phyloP scores from a whole-genome alignment of 64 coral and sea anemone genomes.

The Montipora capricornis region DNA sequence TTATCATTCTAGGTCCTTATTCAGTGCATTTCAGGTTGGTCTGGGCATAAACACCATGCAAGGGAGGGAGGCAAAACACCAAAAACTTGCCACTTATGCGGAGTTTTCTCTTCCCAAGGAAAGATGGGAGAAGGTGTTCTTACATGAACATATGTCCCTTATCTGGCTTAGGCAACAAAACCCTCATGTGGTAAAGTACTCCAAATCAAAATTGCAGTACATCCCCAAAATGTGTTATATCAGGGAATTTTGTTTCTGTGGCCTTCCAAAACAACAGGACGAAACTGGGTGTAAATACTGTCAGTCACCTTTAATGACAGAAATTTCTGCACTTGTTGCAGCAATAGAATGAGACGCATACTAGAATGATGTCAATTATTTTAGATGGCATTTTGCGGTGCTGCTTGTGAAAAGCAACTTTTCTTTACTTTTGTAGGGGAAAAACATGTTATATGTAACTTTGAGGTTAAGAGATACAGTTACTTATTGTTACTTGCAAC shows the following conservation, averaged over 20 bases:
- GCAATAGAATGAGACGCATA: constrained; percentile 68
- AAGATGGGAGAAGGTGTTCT: constrained; percentile 81
- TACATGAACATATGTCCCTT: constrained; percentile 79
- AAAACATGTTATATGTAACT: too few species aligned
- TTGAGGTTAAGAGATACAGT: constrained; percentile 25
- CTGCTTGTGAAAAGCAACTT: constrained; percentile 40
- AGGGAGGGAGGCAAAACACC: constrained; percentile 86
- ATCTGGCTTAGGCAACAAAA: constrained; percentile 68
- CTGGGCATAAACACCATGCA: constrained; percentile 89
- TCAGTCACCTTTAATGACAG: constrained; percentile 72
- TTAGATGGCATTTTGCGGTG: constrained; percentile 52
- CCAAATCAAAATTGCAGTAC: constrained; percentile 49
- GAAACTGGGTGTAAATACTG: constrained; percentile 74
- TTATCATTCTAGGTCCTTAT: constrained; percentile 56
- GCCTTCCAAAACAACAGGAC: constrained; percentile 66
- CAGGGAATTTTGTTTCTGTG: constrained; percentile 77
- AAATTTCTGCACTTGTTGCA: constrained; percentile 79
- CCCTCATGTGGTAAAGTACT: constrained; percentile 44
- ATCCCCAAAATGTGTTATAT: constrained; percentile 62
- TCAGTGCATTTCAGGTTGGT: constrained; percentile 55
- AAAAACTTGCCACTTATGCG: constrained; percentile 66
- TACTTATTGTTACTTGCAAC: constrained; percentile 64
- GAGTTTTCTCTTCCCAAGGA: constrained; percentile 66
- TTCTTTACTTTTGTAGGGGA: not conserved
- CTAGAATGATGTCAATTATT: constrained; percentile 54